Conservation (phyloP, 2,888 invertebrate species). For the Oscheius myriophilus region DNA sequence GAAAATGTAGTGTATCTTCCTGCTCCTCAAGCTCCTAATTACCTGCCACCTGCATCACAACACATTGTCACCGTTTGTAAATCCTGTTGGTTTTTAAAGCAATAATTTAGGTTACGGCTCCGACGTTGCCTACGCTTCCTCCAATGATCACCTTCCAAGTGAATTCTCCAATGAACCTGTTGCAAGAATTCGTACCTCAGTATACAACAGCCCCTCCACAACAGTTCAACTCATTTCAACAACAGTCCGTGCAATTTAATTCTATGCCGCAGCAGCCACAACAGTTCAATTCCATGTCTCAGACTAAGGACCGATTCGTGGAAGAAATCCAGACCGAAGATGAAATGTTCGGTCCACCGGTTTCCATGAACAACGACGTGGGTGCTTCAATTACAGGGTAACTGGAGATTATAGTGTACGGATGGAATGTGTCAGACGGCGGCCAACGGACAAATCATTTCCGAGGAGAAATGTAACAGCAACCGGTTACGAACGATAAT, state of each 20-base stretch:
- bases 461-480: conserved; percentile 68
- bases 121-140: conserved; percentile 16
- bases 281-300: not conserved
- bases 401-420: conserved; percentile 20
- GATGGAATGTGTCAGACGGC: conserved; percentile 18
- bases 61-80: conserved; percentile 52
- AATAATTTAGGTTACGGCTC: conserved; percentile 24
- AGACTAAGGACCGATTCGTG: conserved; percentile 17
- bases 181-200: conserved; percentile 2
- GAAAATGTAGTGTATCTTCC: conserved; percentile 46
- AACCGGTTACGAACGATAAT: conserved; percentile 59
- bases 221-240: not conserved
- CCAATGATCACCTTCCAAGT: conserved; percentile 17
- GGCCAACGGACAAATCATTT: conserved; percentile 14
- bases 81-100: not conserved
- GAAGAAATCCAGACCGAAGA: conserved; percentile 28
- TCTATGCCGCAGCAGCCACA: not conserved
- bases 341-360: conserved; percentile 33
- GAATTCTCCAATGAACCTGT: conserved; percentile 6
- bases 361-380: conserved; percentile 29
- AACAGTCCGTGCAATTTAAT: not conserved
- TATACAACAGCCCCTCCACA: conserved; percentile 4
- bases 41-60: conserved; percentile 34
- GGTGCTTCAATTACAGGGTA: not conserved
- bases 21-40: conserved; percentile 18